Evolutionary conservation across 2,888 invertebrate species (phyloP).

Genomic region (Ariolimax columbianus): DNA sequence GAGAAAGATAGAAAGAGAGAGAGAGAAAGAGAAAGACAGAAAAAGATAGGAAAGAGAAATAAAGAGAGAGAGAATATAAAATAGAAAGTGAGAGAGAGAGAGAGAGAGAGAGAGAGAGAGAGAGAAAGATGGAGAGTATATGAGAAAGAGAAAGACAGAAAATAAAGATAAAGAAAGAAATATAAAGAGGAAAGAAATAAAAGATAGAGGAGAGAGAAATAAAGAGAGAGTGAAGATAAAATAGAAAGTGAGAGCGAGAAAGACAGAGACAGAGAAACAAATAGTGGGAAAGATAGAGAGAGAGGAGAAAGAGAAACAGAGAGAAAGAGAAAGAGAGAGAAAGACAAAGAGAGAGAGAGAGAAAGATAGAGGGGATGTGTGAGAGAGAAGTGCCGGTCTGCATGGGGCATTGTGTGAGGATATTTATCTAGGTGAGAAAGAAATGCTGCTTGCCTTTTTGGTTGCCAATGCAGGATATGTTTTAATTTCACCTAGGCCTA

Average conservation of each 20-base stretch:
- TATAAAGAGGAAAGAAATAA: background rate
- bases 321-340: conserved; percentile 13
- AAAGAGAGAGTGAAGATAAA: too few species aligned
- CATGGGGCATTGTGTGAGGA: too few species aligned
- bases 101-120: conserved; percentile 29
- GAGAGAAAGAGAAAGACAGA: background rate
- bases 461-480: too few species aligned
- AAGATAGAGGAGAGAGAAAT: background rate
- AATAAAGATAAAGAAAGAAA: too few species aligned
- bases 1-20: too few species aligned
- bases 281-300: background rate
- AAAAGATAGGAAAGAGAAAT: background rate
- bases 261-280: background rate
- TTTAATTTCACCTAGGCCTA: too few species aligned
- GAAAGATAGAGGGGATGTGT: background rate
- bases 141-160: too few species aligned
- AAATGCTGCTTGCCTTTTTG: too few species aligned
- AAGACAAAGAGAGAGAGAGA: conserved; percentile 13
- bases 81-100: background rate
- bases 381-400: too few species aligned
- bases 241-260: too few species aligned
- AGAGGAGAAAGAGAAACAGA: background rate
- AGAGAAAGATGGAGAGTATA: conserved; percentile 1
- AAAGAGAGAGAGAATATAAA: background rate
- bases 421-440: too few species aligned